A percentile compares a stretch with the other conserved stretches of the same genome.
phyloP scores from a whole-genome alignment of 2,888 invertebrate species.

The Parnassius glacialis region DNA sequence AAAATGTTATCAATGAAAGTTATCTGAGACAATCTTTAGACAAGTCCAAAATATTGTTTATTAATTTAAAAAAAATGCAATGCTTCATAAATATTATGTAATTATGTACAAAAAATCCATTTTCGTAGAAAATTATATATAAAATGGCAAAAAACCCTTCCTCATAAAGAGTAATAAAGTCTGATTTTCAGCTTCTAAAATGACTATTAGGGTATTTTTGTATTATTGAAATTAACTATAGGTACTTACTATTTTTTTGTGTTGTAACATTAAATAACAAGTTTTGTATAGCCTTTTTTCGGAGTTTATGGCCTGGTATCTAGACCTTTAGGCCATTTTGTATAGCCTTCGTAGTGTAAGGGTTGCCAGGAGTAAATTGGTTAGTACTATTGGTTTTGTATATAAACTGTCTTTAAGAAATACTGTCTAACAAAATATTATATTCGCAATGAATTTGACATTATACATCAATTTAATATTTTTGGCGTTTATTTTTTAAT shows the following conservation, averaged over 20 bases:
- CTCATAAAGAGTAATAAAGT: conserved; percentile 14
- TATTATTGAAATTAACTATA: conserved; percentile 12
- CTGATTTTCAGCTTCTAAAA: conserved; percentile 24
- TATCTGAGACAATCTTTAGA: too few species aligned
- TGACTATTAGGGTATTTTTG: conserved; percentile 10
- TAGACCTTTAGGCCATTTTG: too few species aligned
- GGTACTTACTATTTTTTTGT: conserved; percentile 17
- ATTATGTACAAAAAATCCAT: not conserved
- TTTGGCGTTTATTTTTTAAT: not conserved
- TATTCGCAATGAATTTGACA: too few species aligned
- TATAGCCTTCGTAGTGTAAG: not conserved
- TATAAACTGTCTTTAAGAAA: not conserved
- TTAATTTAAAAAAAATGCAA: too few species aligned
- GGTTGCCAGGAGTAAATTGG: conserved; percentile 12
- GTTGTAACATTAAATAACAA: not conserved
- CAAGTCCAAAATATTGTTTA: too few species aligned
- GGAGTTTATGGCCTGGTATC: too few species aligned
- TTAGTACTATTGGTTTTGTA: conserved; percentile 11
- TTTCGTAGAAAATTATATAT: conserved; percentile 3
- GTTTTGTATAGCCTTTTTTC: conserved; percentile 10
- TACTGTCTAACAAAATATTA: too few species aligned
- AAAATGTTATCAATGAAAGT: too few species aligned
- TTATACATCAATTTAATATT: too few species aligned
- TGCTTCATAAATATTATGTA: not conserved
- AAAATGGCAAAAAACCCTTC: conserved; percentile 16